phyloP scores from a whole-genome alignment of 2,888 invertebrate genomes.

The Drosophila prostipennis region DNA sequence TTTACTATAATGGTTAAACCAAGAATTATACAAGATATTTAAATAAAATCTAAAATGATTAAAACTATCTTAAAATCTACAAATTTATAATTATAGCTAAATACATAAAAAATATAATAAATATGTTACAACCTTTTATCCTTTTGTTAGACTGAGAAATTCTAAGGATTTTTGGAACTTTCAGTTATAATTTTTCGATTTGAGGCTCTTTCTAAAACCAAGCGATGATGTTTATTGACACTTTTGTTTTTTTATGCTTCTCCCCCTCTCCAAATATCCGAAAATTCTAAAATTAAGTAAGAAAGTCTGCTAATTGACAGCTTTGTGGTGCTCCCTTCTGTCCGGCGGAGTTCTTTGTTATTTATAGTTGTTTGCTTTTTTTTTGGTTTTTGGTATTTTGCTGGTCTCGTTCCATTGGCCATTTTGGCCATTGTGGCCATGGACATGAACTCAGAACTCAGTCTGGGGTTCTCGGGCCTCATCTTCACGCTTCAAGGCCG shows the following conservation, averaged over 20 bases:
- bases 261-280: background rate
- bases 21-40: no score
- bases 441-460: conserved; percentile 35
- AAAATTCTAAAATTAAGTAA: conserved; percentile 23
- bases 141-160: background rate
- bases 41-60: no score
- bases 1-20: no score
- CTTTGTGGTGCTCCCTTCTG: conserved; percentile 30
- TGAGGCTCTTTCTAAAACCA: background rate
- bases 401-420: conserved; percentile 26
- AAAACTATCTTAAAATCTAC: no score
- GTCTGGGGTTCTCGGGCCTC: conserved; percentile 19
- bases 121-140: background rate
- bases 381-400: background rate
- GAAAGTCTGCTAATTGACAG: conserved; percentile 38
- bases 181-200: background rate
- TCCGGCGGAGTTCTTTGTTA: conserved; percentile 26
- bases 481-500: conserved; percentile 45
- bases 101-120: background rate
- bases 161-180: no score
- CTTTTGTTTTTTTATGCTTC: background rate
- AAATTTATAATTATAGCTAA: no score
- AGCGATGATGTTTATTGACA: background rate
- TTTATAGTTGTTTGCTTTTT: conserved; percentile 28
- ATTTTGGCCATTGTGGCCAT: conserved; percentile 29